Evolutionary conservation across 2,113 vertebrate species (phyloP).

Genomic region (Oceanites oceanicus): DNA sequence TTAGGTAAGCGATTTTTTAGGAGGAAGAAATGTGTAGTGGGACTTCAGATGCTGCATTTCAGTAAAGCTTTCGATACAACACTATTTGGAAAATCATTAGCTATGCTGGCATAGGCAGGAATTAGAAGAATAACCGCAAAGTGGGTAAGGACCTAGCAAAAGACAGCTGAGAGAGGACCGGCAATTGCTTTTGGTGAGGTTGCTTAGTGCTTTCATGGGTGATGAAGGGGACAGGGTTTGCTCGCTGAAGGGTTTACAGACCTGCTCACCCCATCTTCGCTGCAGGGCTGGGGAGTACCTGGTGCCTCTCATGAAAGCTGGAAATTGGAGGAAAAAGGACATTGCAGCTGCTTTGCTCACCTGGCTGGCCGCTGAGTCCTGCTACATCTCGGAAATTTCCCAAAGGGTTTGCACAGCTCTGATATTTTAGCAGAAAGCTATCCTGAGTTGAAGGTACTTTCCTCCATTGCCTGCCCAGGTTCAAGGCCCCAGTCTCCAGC

Average conservation of each 20-base stretch:
- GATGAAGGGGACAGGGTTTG: neutral
- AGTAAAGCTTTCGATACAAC: neutral
- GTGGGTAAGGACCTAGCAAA: neutral
- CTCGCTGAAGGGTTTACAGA: neutral
- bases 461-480: neutral
- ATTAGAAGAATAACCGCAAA: neutral
- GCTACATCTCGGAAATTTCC: neutral
- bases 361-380: neutral
- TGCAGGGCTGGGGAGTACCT: neutral
- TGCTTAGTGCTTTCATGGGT: neutral
- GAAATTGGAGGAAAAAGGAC: neutral
- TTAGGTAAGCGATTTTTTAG: neutral
- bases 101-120: neutral
- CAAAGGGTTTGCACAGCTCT: neutral
- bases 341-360: neutral
- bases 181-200: neutral
- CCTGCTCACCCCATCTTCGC: neutral
- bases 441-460: neutral
- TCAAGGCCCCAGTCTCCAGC: neutral
- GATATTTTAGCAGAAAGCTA: neutral
- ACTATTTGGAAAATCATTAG: neutral
- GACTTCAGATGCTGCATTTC: neutral
- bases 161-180: neutral
- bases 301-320: neutral
- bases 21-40: neutral